Percentiles rank a stretch among this genome's conserved stretches.
These are phyloP conservation scores for Mormyrus iriodes DNA, from an alignment of 2,113 vertebrate species.

Conservation along the genomic window DNA sequence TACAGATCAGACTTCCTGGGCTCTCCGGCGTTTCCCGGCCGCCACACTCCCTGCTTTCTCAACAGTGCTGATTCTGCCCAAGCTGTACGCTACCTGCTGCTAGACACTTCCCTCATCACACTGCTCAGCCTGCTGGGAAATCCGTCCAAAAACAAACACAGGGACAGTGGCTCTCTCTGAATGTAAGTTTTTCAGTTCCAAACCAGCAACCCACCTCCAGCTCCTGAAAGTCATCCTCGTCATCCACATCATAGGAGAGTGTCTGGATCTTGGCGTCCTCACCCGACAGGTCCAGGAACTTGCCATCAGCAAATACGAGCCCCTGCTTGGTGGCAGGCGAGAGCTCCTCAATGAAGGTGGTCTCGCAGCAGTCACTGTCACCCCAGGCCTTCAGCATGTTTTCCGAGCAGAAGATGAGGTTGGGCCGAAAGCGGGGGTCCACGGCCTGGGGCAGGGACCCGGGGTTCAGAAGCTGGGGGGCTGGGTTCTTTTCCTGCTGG, in stretches of 20 bases:
- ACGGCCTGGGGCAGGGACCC: slow-evolving; percentile 66
- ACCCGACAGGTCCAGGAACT: slow-evolving; percentile 70
- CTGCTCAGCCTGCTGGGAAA: neutral
- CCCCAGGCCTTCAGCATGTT: slow-evolving; percentile 72
- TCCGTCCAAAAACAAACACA: neutral
- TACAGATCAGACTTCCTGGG: neutral
- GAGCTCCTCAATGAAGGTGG: slow-evolving; percentile 83
- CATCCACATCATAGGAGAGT: slow-evolving; percentile 81
- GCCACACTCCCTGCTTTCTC: neutral
- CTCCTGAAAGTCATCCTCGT: slow-evolving; percentile 86
- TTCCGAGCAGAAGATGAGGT: slow-evolving; percentile 80
- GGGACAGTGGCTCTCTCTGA: neutral
- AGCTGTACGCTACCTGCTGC: neutral
- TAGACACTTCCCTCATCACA: too few relatives aligned
- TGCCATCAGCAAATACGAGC: slow-evolving; percentile 69
- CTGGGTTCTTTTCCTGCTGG: slow-evolving; percentile 42
- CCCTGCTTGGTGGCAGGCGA: slow-evolving; percentile 68
- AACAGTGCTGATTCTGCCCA: neutral
- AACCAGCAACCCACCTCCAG: slow-evolving; percentile 71
- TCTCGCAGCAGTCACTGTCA: slow-evolving; percentile 81
- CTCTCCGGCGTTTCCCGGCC: neutral
- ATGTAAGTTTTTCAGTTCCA: neutral
- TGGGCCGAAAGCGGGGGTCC: slow-evolving; percentile 68
- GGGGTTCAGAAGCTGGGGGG: slow-evolving; percentile 80
- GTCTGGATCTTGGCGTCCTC: slow-evolving; percentile 84